phyloP scores from a whole-genome alignment of 2,888 invertebrate genomes.

The Saturnia japonica region DNA sequence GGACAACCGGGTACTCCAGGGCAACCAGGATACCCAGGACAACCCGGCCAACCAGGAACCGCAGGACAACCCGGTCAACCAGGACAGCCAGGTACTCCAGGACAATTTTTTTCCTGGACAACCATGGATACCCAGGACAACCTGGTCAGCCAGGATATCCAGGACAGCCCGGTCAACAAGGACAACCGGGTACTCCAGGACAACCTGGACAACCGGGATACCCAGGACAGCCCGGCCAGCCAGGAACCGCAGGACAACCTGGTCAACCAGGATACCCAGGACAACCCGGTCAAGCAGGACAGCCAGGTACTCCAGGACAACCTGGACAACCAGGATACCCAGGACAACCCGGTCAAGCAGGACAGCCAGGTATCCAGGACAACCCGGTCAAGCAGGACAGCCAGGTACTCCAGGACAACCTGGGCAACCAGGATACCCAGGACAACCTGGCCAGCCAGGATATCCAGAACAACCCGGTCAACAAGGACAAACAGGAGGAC shows the following conservation, averaged over 20 bases:
- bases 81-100: conserved; percentile 28
- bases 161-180: conserved; percentile 41
- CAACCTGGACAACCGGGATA: conserved; percentile 33
- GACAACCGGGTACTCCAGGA: conserved; percentile 47
- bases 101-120: conserved; percentile 38
- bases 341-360: conserved; percentile 31
- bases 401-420: conserved; percentile 34
- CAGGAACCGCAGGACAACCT: conserved; percentile 38
- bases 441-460: conserved; percentile 37
- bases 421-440: conserved; percentile 28
- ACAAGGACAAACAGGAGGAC: conserved; percentile 39
- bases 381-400: conserved; percentile 31
- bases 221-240: conserved; percentile 68
- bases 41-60: conserved; percentile 59
- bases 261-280: conserved; percentile 41
- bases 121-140: conserved; percentile 39
- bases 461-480: conserved; percentile 45
- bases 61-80: conserved; percentile 55
- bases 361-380: conserved; percentile 34
- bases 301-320: conserved; percentile 26
- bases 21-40: conserved; percentile 37
- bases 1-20: conserved; percentile 39
- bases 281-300: conserved; percentile 29
- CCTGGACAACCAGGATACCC: conserved; percentile 30
- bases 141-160: conserved; percentile 55